A percentile compares a stretch with the other conserved stretches of the same genome.
Conservation (phyloP, 2,797 vertebrate genomes). For the Cryptoblepharus egeriae region DNA sequence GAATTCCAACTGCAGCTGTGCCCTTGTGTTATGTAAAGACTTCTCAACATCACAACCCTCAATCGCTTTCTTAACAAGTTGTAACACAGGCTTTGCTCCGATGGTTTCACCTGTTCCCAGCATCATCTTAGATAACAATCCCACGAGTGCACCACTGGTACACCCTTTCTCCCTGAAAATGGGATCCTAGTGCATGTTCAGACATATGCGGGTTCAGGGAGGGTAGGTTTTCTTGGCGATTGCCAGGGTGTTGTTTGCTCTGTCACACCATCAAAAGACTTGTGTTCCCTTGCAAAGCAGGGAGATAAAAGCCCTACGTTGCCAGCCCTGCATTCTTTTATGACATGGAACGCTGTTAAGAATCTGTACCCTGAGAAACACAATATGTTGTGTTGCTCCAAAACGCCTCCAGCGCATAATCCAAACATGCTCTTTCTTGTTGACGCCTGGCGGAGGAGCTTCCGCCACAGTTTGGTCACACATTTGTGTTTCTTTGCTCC, state of each 20-base stretch:
- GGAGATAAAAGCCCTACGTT: background rate
- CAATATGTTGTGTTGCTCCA: background rate
- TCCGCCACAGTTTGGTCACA: background rate
- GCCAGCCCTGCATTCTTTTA: background rate
- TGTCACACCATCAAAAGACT: background rate
- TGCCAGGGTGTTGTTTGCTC: constrained; percentile 2
- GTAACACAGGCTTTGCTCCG: background rate
- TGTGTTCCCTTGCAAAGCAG: background rate
- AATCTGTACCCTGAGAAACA: constrained; percentile 11
- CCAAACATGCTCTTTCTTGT: background rate
- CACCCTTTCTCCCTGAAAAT: background rate
- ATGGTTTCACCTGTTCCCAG: background rate
- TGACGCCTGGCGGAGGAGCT: background rate
- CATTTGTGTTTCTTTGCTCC: background rate
- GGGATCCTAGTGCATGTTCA: background rate
- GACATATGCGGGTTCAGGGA: background rate
- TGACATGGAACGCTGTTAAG: background rate
- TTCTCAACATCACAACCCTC: background rate
- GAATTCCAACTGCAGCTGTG: background rate
- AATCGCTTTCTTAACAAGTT: background rate
- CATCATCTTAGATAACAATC: background rate
- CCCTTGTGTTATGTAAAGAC: background rate
- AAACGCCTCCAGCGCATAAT: background rate
- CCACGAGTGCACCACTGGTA: background rate
- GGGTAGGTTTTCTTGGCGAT: background rate